Conservation (phyloP, 2,888 invertebrate genomes). For the Megalurothrips usitatus region DNA sequence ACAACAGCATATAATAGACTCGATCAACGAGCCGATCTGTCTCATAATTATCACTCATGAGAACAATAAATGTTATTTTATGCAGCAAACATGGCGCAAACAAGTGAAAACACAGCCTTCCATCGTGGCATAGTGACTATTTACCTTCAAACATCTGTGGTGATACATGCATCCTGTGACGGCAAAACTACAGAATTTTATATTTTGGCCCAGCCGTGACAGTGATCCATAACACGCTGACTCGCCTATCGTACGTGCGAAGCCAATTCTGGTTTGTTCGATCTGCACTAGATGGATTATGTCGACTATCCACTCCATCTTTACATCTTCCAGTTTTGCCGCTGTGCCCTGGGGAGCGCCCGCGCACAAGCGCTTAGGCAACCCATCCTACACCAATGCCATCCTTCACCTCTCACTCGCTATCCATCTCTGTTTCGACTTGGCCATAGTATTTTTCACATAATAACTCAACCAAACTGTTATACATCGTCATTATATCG, state of each 20-base stretch:
- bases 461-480: background rate
- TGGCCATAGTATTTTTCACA: background rate
- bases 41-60: constrained; percentile 13
- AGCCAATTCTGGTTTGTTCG: too few relatives aligned
- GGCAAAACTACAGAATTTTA: too few relatives aligned
- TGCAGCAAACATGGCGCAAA: constrained; percentile 15
- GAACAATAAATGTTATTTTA: background rate
- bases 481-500: background rate
- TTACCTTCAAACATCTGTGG: too few relatives aligned
- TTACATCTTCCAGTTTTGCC: too few relatives aligned
- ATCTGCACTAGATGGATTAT: too few relatives aligned
- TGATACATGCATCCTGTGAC: too few relatives aligned
- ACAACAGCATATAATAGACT: background rate
- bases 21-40: constrained; percentile 15
- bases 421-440: background rate
- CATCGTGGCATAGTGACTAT: background rate
- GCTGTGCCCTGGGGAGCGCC: background rate
- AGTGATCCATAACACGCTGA: too few relatives aligned
- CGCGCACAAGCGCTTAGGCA: background rate
- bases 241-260: too few relatives aligned
- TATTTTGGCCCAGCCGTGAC: too few relatives aligned
- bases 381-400: background rate
- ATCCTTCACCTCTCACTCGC: background rate
- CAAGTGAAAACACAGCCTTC: constrained; percentile 18
- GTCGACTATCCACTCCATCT: too few relatives aligned